Conservation (phyloP, 2,888 invertebrate genomes). For the Drosophila leonis region DNA sequence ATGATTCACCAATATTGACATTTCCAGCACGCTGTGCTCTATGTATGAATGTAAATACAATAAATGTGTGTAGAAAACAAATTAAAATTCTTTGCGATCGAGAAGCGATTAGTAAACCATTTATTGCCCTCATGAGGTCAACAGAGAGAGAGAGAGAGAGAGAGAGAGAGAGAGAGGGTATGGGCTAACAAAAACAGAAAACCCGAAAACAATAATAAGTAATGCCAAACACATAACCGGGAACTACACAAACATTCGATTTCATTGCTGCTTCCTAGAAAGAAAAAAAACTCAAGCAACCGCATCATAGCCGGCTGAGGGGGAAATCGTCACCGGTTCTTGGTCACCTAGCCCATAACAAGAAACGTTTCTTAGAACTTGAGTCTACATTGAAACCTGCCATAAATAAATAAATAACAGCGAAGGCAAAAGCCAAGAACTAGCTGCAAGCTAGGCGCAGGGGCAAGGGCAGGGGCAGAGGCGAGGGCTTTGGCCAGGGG, state of each 20-base stretch:
- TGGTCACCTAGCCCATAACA: conserved; percentile 43
- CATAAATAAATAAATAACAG: conserved; percentile 66
- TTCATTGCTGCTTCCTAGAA: conserved; percentile 66
- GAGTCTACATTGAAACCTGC: conserved; percentile 62
- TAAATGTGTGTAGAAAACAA: background rate
- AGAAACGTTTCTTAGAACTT: conserved; percentile 46
- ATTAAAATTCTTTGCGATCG: conserved; percentile 6
- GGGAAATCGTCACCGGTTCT: conserved; percentile 31
- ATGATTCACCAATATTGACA: conserved; percentile 14
- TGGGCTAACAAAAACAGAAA: conserved; percentile 22
- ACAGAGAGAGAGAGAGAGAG: background rate
- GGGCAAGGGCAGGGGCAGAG: conserved; percentile 1
- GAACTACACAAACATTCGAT: conserved; percentile 64
- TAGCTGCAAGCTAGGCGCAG: conserved; percentile 8
- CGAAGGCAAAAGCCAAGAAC: conserved; percentile 21
- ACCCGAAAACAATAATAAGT: conserved; percentile 44
- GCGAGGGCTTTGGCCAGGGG: background rate
- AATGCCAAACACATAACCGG: conserved; percentile 68
- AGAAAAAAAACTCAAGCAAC: conserved; percentile 49
- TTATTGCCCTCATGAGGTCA: conserved; percentile 12
- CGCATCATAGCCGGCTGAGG: conserved; percentile 11
- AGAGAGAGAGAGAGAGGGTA: background rate
- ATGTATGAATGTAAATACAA: background rate
- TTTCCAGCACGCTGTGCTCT: background rate
- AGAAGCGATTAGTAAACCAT: conserved; percentile 17